Conservation (phyloP, 2,113 vertebrate species). For the Empidonax alnorum region DNA sequence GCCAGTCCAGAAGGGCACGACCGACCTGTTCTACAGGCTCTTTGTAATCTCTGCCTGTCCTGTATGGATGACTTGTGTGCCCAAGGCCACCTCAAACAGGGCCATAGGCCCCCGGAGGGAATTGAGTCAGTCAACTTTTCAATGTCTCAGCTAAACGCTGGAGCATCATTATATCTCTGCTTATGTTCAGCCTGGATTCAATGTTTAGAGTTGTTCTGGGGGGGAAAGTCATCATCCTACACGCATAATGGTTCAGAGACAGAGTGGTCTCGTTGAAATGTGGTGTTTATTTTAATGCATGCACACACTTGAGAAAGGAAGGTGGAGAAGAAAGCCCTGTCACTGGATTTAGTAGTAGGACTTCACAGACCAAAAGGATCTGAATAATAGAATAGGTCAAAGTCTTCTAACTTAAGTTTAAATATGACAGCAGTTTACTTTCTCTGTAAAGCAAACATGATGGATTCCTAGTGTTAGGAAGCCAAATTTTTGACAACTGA, state of each 20-base stretch:
- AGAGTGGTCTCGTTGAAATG: background rate
- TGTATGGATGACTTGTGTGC: background rate
- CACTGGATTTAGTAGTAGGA: background rate
- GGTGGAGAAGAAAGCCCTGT: accelerated
- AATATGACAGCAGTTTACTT: background rate
- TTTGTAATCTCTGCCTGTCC: background rate
- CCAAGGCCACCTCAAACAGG: background rate
- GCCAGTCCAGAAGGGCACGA: background rate
- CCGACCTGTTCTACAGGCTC: background rate
- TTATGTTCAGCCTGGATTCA: background rate
- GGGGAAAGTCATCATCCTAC: background rate
- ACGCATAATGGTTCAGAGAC: background rate
- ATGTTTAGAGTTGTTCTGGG: background rate
- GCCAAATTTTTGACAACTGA: background rate
- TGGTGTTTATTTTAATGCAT: background rate
- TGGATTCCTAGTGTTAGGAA: background rate
- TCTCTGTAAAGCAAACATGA: background rate
- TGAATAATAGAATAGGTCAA: background rate
- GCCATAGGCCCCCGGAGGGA: background rate
- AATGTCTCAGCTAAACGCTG: background rate
- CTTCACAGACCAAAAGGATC: background rate
- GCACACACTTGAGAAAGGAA: accelerated
- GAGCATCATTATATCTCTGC: background rate
- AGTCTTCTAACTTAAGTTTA: background rate
- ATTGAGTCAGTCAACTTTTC: background rate